These are phyloP conservation scores for Zoanthus sansibaricus DNA, from an alignment of 92 coral and sea anemone genomes.

Conservation along the genomic window DNA sequence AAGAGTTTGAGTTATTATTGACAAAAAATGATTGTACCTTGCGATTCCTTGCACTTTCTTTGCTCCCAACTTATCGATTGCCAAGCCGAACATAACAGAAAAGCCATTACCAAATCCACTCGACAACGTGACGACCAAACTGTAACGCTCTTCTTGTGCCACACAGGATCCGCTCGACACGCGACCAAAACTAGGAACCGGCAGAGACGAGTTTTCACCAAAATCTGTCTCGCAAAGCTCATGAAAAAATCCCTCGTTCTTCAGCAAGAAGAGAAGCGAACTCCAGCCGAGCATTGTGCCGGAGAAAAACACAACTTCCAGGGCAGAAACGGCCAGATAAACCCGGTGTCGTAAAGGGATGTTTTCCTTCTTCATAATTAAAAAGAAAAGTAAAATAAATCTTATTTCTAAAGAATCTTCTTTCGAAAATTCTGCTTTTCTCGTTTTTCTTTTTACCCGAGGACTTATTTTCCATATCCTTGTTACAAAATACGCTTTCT, in stretches of 20 bases:
- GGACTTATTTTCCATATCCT: conserved; percentile 39
- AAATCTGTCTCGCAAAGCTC: conserved; percentile 46
- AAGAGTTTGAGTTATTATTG: no score
- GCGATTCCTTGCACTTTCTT: conserved; percentile 55
- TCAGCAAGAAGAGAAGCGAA: conserved; percentile 56
- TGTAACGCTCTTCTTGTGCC: conserved; percentile 65
- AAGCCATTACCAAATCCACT: conserved; percentile 27
- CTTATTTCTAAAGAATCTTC: conserved; percentile 19
- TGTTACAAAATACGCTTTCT: neutral
- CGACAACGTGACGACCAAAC: conserved; percentile 39
- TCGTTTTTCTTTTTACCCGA: conserved; percentile 11
- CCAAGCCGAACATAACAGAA: conserved; percentile 51
- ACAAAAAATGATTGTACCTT: conserved; percentile 25
- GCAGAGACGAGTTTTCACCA: neutral
- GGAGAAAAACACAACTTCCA: conserved; percentile 56
- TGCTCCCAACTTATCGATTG: conserved; percentile 62
- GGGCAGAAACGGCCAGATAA: conserved; percentile 41
- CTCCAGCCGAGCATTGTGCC: conserved; percentile 66
- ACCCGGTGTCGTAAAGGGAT: conserved; percentile 46
- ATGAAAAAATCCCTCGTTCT: conserved; percentile 52
- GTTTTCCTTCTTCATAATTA: conserved; percentile 22
- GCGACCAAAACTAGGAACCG: neutral
- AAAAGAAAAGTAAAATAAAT: neutral
- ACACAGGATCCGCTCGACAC: conserved; percentile 22
- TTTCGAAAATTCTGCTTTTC: conserved; percentile 14